Evolutionary conservation across 2,888 invertebrate genomes (phyloP).

Genomic region (Tenthredo amoena): DNA sequence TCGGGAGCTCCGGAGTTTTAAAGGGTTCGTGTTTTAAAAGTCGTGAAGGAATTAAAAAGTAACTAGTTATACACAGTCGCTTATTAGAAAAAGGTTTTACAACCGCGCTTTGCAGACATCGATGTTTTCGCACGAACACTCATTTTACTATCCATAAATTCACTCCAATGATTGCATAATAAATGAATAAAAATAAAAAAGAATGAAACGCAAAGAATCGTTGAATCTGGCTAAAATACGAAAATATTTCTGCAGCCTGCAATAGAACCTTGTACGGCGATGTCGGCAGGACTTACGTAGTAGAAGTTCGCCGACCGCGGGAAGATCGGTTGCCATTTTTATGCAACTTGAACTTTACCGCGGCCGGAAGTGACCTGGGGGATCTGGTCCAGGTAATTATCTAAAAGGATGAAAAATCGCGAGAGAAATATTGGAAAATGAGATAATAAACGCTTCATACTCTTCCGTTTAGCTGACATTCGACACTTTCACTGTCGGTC

Average conservation of each 20-base stretch:
- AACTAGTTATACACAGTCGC: slow-evolving; percentile 21
- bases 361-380: slow-evolving; percentile 88
- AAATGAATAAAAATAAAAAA: slow-evolving; percentile 17
- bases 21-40: slow-evolving; percentile 50
- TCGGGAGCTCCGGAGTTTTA: slow-evolving; percentile 24
- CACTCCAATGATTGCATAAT: not conserved
- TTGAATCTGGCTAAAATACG: not conserved
- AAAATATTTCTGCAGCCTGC: slow-evolving; percentile 82
- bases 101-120: not conserved
- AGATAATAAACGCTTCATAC: not conserved
- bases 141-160: not conserved
- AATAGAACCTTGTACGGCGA: slow-evolving; percentile 92
- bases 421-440: not conserved
- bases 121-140: not conserved
- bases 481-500: slow-evolving; percentile 91
- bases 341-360: slow-evolving; percentile 91
- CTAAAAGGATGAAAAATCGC: not conserved
- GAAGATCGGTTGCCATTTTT: slow-evolving; percentile 89
- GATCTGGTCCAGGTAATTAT: slow-evolving; percentile 87
- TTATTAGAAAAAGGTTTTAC: not conserved
- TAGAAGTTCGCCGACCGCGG: slow-evolving; percentile 87
- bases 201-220: slow-evolving; percentile 7
- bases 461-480: slow-evolving; percentile 87
- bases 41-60: slow-evolving; percentile 51
- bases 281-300: slow-evolving; percentile 88